These are phyloP conservation scores for Diuraphis noxia DNA, from an alignment of 1,140 invertebrate genomes.

Conservation along the genomic window DNA sequence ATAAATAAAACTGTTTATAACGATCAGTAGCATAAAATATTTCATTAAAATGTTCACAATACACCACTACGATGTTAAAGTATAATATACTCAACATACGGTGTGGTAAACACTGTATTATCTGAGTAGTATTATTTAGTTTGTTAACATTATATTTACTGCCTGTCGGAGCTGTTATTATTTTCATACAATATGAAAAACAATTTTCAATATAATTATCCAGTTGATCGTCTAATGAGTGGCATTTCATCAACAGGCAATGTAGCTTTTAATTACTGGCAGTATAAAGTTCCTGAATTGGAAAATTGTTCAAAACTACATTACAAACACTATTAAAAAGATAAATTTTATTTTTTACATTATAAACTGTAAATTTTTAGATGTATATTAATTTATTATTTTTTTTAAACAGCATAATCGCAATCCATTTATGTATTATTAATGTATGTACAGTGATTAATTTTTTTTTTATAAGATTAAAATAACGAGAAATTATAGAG, in stretches of 20 bases:
- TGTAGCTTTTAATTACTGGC: background rate
- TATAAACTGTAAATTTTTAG: no score
- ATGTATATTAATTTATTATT: no score
- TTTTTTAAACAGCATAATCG: no score
- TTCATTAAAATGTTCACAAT: background rate
- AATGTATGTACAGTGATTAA: no score
- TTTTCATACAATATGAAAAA: background rate
- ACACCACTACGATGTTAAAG: background rate
- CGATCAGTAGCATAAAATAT: background rate
- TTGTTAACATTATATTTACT: background rate
- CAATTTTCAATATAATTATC: background rate
- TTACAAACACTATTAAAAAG: background rate
- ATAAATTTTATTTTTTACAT: background rate
- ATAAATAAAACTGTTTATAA: background rate
- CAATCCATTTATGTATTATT: no score
- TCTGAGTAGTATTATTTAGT: background rate
- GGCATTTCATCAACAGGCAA: background rate
- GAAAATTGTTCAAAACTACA: background rate
- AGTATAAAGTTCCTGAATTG: background rate
- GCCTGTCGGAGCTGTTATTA: background rate
- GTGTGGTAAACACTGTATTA: background rate
- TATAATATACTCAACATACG: background rate
- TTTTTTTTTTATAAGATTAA: no score
- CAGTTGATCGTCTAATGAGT: background rate
- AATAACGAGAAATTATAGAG: no score